Conservation (phyloP, 2,888 invertebrate genomes). For the Notodonta dromedarius region DNA sequence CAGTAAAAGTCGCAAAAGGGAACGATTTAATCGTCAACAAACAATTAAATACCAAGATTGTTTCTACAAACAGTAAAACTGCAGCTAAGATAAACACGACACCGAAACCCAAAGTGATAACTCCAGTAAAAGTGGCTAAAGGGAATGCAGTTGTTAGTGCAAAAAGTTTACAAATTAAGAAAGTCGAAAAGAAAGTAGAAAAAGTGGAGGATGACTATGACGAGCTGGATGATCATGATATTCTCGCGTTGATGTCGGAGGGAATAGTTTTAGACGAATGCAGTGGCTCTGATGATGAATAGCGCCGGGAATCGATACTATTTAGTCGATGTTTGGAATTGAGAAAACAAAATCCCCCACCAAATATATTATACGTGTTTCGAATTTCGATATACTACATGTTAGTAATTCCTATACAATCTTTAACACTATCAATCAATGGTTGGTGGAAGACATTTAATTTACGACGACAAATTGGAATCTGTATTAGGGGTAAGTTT, state of each 20-base stretch:
- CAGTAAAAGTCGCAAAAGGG: neutral
- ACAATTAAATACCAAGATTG: slow-evolving; percentile 7
- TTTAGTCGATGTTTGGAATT: neutral
- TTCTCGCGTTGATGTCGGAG: slow-evolving; percentile 65
- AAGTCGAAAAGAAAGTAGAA: slow-evolving; percentile 8
- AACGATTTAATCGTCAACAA: neutral
- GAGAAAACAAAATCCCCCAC: no score
- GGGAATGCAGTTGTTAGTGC: neutral
- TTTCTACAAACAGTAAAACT: neutral
- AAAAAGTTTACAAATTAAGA: neutral
- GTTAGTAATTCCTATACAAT: no score
- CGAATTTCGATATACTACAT: no score
- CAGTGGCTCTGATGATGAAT: slow-evolving; percentile 64
- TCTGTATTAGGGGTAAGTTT: neutral
- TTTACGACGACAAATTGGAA: neutral
- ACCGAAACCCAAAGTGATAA: neutral
- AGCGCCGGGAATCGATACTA: slow-evolving; percentile 11
- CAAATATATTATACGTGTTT: no score
- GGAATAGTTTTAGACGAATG: slow-evolving; percentile 73
- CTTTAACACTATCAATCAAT: neutral
- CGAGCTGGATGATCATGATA: slow-evolving; percentile 67
- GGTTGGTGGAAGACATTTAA: neutral
- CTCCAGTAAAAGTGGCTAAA: slow-evolving; percentile 11
- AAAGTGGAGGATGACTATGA: slow-evolving; percentile 50
- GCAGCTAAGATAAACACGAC: neutral